These are phyloP conservation scores for Argentina silus DNA, from an alignment of 2,797 vertebrate genomes.

Conservation along the genomic window DNA sequence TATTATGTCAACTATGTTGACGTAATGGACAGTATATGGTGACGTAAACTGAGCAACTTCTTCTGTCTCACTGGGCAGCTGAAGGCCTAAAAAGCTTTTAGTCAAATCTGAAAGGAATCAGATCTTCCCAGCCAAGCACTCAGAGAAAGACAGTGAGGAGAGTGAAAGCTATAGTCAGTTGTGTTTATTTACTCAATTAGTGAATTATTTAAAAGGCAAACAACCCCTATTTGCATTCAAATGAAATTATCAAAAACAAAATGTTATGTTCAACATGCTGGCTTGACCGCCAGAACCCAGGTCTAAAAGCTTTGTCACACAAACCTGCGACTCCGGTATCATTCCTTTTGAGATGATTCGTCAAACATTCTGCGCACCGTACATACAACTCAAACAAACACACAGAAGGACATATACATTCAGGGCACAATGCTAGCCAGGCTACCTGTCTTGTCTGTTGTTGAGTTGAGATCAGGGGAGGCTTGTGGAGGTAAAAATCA, in stretches of 20 bases:
- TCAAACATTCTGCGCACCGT: slow-evolving; percentile 4
- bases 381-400: slow-evolving; percentile 14
- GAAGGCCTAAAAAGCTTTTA: neutral
- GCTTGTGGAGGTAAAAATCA: too few relatives aligned
- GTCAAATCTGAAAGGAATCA: neutral
- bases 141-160: slow-evolving; percentile 5
- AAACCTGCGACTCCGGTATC: neutral
- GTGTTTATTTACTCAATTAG: slow-evolving; percentile 70
- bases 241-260: slow-evolving; percentile 30
- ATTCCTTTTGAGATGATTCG: neutral
- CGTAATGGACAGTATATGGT: too few relatives aligned
- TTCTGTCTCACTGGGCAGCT: neutral
- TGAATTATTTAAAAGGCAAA: slow-evolving; percentile 67
- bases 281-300: slow-evolving; percentile 20
- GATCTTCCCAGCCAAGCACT: slow-evolving; percentile 9
- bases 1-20: too few relatives aligned
- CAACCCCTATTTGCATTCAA: slow-evolving; percentile 51
- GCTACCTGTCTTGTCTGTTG: neutral
- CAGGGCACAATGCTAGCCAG: neutral
- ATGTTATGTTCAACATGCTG: slow-evolving; percentile 24
- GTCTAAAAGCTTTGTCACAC: slow-evolving; percentile 46
- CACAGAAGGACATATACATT: slow-evolving; percentile 11
- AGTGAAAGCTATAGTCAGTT: slow-evolving; percentile 46
- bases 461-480: neutral
- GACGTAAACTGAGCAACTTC: neutral